A percentile compares a stretch with the other conserved stretches of the same genome.
Conservation (phyloP, 2,113 vertebrate genomes). For the Poeciliopsis occidentalis region DNA sequence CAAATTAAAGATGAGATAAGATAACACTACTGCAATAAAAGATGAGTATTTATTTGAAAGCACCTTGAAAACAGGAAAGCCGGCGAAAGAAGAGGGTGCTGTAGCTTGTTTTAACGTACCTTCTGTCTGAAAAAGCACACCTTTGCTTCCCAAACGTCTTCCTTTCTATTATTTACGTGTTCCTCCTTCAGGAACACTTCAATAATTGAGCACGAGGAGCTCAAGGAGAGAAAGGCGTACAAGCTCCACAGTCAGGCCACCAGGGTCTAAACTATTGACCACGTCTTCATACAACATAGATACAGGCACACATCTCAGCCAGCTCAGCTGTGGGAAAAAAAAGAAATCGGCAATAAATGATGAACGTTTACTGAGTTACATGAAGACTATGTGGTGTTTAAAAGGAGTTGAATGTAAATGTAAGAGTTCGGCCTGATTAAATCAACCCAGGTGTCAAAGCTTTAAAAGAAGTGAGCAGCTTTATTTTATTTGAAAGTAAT, state of each 20-base stretch:
- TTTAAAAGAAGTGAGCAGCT: neutral
- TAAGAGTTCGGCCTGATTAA: neutral
- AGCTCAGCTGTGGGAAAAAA: constrained; percentile 5
- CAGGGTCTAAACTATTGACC: constrained; percentile 56
- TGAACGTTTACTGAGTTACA: constrained; percentile 11
- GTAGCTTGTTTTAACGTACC: neutral
- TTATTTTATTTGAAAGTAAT: neutral
- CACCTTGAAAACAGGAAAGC: neutral
- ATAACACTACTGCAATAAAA: no score
- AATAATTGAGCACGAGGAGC: constrained; percentile 73
- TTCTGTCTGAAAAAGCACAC: constrained; percentile 11
- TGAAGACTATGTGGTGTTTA: constrained; percentile 2
- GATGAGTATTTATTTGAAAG: no score
- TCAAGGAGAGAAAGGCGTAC: constrained; percentile 41
- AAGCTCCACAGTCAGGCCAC: constrained; percentile 34
- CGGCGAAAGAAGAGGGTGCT: neutral
- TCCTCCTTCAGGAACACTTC: constrained; percentile 64
- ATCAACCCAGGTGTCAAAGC: neutral
- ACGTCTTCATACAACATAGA: constrained; percentile 66
- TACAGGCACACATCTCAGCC: constrained; percentile 20
- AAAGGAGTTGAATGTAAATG: neutral
- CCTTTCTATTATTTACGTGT: constrained; percentile 66
- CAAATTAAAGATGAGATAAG: no score
- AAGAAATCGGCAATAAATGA: constrained; percentile 23
- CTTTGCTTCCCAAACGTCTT: constrained; percentile 61